A percentile compares a stretch with the other conserved stretches of the same genome.
Evolutionary conservation across 2,888 invertebrate species (phyloP).

Genomic region (Rhorus exstirpatorius): DNA sequence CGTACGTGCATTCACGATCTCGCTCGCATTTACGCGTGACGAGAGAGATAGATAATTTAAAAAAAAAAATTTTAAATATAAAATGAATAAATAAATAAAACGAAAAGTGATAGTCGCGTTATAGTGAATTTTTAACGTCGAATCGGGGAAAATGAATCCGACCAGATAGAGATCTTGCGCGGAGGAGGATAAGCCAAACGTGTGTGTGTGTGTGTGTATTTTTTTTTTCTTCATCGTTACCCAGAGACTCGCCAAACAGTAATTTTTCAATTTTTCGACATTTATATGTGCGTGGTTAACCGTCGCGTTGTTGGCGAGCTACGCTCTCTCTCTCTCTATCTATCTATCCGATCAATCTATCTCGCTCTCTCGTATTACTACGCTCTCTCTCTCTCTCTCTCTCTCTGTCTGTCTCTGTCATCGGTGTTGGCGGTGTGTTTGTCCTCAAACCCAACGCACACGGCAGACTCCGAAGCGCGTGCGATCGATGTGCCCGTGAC

Average conservation of each 20-base stretch:
- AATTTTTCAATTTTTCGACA: slow-evolving; percentile 24
- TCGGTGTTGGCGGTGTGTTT: slow-evolving; percentile 64
- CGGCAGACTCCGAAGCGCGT: slow-evolving; percentile 73
- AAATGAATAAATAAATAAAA: slow-evolving; percentile 25
- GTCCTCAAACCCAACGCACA: slow-evolving; percentile 68
- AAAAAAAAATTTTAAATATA: no score
- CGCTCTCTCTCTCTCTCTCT: slow-evolving; percentile 50
- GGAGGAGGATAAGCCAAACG: slow-evolving; percentile 19
- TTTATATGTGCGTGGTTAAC: slow-evolving; percentile 21
- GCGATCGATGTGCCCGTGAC: slow-evolving; percentile 72
- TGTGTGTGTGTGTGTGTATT: neutral
- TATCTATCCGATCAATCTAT: slow-evolving; percentile 46
- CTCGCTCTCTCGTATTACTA: slow-evolving; percentile 60
- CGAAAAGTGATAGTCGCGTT: neutral
- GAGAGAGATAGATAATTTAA: slow-evolving; percentile 5
- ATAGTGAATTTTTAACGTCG: slow-evolving; percentile 5
- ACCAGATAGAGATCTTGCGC: slow-evolving; percentile 8
- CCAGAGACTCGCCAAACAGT: slow-evolving; percentile 12
- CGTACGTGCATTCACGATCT: slow-evolving; percentile 69
- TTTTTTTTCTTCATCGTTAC: neutral
- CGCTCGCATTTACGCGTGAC: slow-evolving; percentile 62
- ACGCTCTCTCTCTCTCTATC: slow-evolving; percentile 32
- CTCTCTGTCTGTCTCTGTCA: slow-evolving; percentile 53
- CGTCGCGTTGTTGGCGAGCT: slow-evolving; percentile 24
- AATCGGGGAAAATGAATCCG: neutral